Evolutionary conservation across 2,888 invertebrate genomes (phyloP).

Genomic region (Acanthosoma haemorrhoidale): DNA sequence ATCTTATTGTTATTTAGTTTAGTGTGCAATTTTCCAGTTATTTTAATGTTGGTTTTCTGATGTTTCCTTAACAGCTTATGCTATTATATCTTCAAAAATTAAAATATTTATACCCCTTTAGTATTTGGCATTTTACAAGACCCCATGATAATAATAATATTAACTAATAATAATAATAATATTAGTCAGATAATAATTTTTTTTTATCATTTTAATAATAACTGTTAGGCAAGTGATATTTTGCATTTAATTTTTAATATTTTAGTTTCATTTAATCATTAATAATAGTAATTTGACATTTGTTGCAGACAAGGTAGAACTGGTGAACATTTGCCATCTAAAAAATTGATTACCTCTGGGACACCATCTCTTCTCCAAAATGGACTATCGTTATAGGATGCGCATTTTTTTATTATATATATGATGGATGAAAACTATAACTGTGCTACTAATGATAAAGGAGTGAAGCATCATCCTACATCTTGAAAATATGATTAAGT

Average conservation of each 20-base stretch:
- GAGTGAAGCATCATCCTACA: neutral
- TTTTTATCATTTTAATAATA: no score
- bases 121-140: no score
- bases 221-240: no score
- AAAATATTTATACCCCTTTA: no score
- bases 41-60: no score
- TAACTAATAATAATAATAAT: no score
- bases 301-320: neutral
- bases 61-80: no score
- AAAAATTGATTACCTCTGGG: constrained; percentile 1
- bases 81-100: no score
- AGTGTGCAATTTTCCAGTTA: no score
- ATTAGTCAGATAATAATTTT: no score
- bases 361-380: constrained; percentile 17
- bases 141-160: no score
- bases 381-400: constrained; percentile 15
- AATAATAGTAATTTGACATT: neutral
- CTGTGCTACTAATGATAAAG: neutral
- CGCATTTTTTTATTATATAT: neutral
- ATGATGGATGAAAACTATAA: constrained; percentile 9
- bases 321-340: constrained; percentile 5
- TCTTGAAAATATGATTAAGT: neutral
- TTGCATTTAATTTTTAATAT: neutral
- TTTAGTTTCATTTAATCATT: neutral
- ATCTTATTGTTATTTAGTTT: no score